Evolutionary conservation across 2,797 vertebrate genomes (phyloP).

Genomic region (Megalops cyprinoides): DNA sequence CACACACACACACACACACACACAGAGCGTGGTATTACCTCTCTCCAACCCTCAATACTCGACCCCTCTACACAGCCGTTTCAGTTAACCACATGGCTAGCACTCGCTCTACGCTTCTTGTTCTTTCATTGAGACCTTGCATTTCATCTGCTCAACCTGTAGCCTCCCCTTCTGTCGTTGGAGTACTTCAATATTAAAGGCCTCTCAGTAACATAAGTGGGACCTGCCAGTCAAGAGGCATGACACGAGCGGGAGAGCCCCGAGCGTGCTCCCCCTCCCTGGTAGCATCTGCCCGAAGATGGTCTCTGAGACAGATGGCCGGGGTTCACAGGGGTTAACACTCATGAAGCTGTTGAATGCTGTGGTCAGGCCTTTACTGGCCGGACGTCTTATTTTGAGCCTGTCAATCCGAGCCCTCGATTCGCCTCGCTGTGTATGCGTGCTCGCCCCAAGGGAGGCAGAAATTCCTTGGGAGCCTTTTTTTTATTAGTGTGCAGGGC

Average conservation of each 20-base stretch:
- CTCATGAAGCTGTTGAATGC: conserved; percentile 48
- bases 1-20: no score
- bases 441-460: neutral
- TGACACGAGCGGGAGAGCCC: conserved; percentile 7
- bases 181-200: conserved; percentile 19
- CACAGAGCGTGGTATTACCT: no score
- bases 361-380: conserved; percentile 35
- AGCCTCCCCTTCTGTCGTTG: conserved; percentile 10
- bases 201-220: neutral
- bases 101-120: neutral
- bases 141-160: neutral
- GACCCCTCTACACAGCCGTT: neutral
- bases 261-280: neutral
- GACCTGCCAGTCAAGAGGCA: conserved; percentile 1
- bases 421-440: conserved; percentile 14
- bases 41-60: neutral
- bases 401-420: conserved; percentile 45
- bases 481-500: conserved; percentile 20
- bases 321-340: conserved; percentile 42
- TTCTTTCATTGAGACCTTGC: neutral
- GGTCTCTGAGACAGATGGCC: conserved; percentile 39
- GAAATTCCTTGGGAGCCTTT: neutral
- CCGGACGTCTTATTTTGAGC: conserved; percentile 55
- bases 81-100: neutral
- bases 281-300: conserved; percentile 57